Base-by-base conservation (phyloP, 2,113 vertebrate genomes). In the Saimiri boliviensis region DNA sequence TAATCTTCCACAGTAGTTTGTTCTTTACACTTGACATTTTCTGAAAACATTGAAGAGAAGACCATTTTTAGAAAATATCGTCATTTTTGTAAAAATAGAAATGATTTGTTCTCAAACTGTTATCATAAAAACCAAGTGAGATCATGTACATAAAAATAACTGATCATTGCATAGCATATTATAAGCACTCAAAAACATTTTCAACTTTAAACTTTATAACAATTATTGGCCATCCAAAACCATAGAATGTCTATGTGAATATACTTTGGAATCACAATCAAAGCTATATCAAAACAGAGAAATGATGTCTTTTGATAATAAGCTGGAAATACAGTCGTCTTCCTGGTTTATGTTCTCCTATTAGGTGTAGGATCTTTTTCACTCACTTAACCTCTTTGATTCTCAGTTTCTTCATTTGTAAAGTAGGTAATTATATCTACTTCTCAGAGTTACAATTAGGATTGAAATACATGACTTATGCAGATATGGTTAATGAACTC, bases 61-160 rank as follows among this genome's bases (percentile, higher is more conserved):
- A 70, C 76, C 49, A 68, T 71, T 76, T 93, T 79, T 82, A 82
- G 37, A 54, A 89, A 63, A 60, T 40, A 25, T 89, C 63, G 35
- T 66, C 13, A 21, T 19, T 68, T 85, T 93, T 86, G 86, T 86
- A 86, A 95, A 86, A 96, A 45, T 83, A n/a, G 32, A 97, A 95
- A 52, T 25, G n/a, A 91, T 94, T 27, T 94, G 47, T 89, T 96
- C 83, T 94, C 92, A 86, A 90, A 88, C 21, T 47, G 32, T 81
- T 91, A 85, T 71, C 73, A 52, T 77, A n/a, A 76, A 89, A 6
- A 94, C 37, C 6, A 42, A 96, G 58, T 58, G 8, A 95, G 21
- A 89, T 93, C 21, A 86, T 49, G 35, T 68, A 79, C 37, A 11
- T 93, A 63, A 88, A 96, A 86, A 85, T 93, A 79, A 91, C 45